Conservation (phyloP, 2,888 invertebrate genomes). For the Hoplodrina blanda region DNA sequence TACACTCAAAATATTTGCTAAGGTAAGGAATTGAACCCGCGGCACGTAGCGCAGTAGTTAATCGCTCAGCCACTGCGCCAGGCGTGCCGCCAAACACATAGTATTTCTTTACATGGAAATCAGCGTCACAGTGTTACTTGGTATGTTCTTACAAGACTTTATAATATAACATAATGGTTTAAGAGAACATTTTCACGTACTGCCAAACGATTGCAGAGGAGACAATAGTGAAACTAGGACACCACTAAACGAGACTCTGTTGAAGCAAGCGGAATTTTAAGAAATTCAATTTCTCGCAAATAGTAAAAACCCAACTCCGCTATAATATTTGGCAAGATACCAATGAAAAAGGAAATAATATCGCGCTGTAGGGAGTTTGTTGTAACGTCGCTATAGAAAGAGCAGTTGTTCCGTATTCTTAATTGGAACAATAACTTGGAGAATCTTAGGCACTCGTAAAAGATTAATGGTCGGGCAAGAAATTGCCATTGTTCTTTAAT, state of each 20-base stretch:
- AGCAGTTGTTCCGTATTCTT: conserved; percentile 28
- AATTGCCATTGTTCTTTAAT: conserved; percentile 31
- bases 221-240: conserved; percentile 53
- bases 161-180: neutral
- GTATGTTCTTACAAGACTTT: neutral
- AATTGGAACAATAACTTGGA: conserved; percentile 30
- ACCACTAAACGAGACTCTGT: conserved; percentile 53
- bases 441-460: conserved; percentile 27
- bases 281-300: conserved; percentile 61
- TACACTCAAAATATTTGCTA: too few species aligned
- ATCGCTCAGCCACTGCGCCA: too few species aligned
- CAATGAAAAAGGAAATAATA: conserved; percentile 61
- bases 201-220: conserved; percentile 30
- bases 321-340: conserved; percentile 65
- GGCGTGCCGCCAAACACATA: too few species aligned
- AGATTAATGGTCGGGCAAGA: conserved; percentile 14
- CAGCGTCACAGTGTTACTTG: neutral
- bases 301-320: conserved; percentile 49
- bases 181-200: conserved; percentile 15
- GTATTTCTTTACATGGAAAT: neutral
- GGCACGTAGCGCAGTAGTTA: too few species aligned
- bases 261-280: conserved; percentile 52
- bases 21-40: too few species aligned
- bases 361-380: conserved; percentile 20
- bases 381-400: conserved; percentile 49